phyloP scores from a whole-genome alignment of 1,140 invertebrate genomes.

The Zaprionus lachaisei region DNA sequence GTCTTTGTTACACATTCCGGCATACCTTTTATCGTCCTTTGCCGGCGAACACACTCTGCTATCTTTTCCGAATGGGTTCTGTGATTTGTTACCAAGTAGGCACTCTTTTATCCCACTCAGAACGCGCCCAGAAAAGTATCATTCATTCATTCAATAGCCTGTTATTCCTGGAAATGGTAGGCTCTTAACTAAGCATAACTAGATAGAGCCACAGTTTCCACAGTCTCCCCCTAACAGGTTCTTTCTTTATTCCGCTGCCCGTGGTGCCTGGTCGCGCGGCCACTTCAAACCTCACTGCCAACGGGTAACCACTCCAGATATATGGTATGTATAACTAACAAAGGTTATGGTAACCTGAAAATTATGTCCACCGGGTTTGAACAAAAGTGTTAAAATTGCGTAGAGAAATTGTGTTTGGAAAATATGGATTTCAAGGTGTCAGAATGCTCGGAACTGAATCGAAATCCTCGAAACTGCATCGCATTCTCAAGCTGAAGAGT shows the following conservation, averaged over 20 bases:
- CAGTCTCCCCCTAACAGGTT: not conserved
- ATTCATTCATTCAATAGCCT: constrained; percentile 41
- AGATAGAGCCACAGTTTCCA: not conserved
- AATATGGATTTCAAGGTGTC: constrained; percentile 58
- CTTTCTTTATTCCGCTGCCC: constrained; percentile 29
- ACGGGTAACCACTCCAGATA: constrained; percentile 25
- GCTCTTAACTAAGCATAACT: constrained; percentile 23
- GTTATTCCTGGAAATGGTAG: constrained; percentile 31
- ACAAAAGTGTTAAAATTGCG: constrained; percentile 57
- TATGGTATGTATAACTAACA: constrained; percentile 18
- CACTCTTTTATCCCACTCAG: constrained; percentile 49
- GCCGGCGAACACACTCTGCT: not conserved
- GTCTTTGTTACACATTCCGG: constrained; percentile 35
- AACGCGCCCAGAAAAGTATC: constrained; percentile 6
- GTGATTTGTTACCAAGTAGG: constrained; percentile 36
- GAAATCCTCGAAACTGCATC: constrained; percentile 22
- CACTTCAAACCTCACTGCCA: constrained; percentile 48
- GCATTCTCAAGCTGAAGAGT: constrained; percentile 36
- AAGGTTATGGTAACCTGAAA: constrained; percentile 32
- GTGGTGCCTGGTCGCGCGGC: constrained; percentile 45
- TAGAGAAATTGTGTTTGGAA: constrained; percentile 47
- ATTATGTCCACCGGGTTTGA: constrained; percentile 28
- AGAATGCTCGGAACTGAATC: constrained; percentile 7
- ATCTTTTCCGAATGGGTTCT: constrained; percentile 32
- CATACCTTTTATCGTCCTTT: constrained; percentile 50